Conservation (phyloP, 2,888 invertebrate genomes). For the Nezara viridula region DNA sequence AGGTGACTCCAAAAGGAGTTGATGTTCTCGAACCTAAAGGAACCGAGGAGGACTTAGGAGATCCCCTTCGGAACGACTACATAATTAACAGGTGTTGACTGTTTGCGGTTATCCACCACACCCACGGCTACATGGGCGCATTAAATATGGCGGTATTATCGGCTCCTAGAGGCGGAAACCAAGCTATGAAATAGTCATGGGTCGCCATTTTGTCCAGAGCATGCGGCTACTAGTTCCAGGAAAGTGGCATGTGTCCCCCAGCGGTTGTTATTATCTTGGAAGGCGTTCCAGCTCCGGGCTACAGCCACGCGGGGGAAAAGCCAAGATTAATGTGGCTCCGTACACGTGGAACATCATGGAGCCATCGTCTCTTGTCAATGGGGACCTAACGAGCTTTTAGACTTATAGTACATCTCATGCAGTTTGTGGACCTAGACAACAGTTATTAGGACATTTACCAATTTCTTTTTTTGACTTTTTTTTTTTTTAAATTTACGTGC, state of each 20-base stretch:
- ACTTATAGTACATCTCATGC: too few relatives aligned
- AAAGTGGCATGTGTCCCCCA: slow-evolving; percentile 3
- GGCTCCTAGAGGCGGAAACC: slow-evolving; percentile 34
- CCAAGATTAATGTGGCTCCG: background rate
- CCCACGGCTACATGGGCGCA: background rate
- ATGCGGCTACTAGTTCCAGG: slow-evolving; percentile 24
- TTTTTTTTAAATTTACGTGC: too few relatives aligned
- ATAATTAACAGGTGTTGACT: slow-evolving; percentile 39
- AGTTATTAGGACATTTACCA: too few relatives aligned
- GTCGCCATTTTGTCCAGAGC: slow-evolving; percentile 25
- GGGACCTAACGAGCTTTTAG: background rate
- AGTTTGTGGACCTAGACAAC: too few relatives aligned
- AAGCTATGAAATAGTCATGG: slow-evolving; percentile 26
- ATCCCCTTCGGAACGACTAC: background rate
- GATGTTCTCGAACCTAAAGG: background rate
- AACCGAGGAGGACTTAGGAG: background rate
- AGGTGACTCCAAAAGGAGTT: background rate
- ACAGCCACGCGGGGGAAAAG: background rate
- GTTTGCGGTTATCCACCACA: slow-evolving; percentile 20
- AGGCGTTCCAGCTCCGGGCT: background rate
- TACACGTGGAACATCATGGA: background rate
- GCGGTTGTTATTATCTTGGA: background rate
- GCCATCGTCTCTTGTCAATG: background rate
- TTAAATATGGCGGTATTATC: slow-evolving; percentile 21
- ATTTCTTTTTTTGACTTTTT: too few relatives aligned